Percentiles rank a stretch among this genome's conserved stretches.
These are phyloP conservation scores for Melipona quadrifasciata DNA, from an alignment of 1,140 invertebrate genomes.

Conservation along the genomic window DNA sequence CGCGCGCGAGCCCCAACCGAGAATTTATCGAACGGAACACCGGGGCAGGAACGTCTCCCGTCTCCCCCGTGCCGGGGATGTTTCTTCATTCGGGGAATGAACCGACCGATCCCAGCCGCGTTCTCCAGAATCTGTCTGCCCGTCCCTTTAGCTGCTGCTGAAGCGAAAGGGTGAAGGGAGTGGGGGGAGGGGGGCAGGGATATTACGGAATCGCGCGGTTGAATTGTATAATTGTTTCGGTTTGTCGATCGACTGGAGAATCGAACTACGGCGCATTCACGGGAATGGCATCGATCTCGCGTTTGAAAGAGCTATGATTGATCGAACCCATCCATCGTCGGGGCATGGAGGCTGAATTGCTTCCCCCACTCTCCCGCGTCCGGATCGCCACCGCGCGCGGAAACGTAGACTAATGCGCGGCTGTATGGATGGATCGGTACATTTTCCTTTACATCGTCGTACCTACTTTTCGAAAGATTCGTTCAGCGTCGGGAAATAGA, in stretches of 20 bases:
- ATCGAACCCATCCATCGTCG: constrained; percentile 17
- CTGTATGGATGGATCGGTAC: neutral
- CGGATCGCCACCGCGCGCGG: constrained; percentile 2
- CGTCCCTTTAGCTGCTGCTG: no score
- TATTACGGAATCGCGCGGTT: constrained; percentile 2
- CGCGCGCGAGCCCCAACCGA: neutral
- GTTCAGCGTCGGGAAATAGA: no score
- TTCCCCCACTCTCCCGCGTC: neutral
- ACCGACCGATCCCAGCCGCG: neutral
- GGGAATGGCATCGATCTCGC: neutral
- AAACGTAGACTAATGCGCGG: constrained; percentile 1
- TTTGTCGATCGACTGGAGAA: constrained; percentile 2
- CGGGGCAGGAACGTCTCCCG: no score
- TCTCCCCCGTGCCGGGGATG: constrained; percentile 8
- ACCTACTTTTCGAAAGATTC: neutral
- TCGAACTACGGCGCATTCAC: neutral
- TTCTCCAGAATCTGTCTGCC: neutral
- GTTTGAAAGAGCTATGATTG: constrained; percentile 27
- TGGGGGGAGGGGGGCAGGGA: no score
- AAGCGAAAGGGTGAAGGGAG: no score
- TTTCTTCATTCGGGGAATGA: constrained; percentile 38
- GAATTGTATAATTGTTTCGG: constrained; percentile 22
- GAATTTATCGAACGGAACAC: constrained; percentile 41
- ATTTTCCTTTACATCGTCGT: neutral
- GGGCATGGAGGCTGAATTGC: constrained; percentile 5